Evolutionary conservation across 2,888 invertebrate genomes (phyloP).

Genomic region (Epistrophe grossulariae): DNA sequence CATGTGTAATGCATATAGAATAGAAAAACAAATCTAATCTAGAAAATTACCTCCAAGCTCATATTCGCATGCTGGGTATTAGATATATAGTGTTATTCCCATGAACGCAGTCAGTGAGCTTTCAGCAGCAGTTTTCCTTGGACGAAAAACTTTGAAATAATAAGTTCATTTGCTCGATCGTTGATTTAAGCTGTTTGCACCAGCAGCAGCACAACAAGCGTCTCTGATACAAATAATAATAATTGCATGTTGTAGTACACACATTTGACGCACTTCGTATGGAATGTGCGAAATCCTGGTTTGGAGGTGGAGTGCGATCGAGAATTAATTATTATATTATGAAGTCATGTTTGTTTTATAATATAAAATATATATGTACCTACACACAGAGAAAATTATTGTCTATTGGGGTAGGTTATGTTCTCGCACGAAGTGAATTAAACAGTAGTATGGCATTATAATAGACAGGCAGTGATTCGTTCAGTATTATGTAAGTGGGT

Average conservation of each 20-base stretch:
- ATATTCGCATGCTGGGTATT: slow-evolving; percentile 47
- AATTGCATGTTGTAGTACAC: slow-evolving; percentile 25
- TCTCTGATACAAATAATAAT: slow-evolving; percentile 24
- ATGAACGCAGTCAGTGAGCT: slow-evolving; percentile 76
- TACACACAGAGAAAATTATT: slow-evolving; percentile 20
- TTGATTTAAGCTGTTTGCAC: slow-evolving; percentile 37
- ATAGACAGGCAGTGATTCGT: background rate
- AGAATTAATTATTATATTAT: slow-evolving; percentile 25
- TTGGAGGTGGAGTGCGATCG: slow-evolving; percentile 56
- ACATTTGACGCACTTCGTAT: slow-evolving; percentile 62
- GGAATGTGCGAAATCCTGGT: slow-evolving; percentile 72
- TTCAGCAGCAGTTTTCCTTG: slow-evolving; percentile 74
- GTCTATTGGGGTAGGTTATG: slow-evolving; percentile 34
- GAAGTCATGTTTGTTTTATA: slow-evolving; percentile 32
- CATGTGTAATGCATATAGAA: slow-evolving; percentile 56
- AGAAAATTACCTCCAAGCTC: slow-evolving; percentile 74
- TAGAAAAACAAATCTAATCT: slow-evolving; percentile 73
- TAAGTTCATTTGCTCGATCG: slow-evolving; percentile 73
- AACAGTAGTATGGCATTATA: background rate
- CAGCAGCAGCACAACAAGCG: background rate
- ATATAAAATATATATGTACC: no score
- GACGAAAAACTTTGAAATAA: slow-evolving; percentile 75
- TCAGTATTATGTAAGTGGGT: background rate
- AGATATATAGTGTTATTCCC: slow-evolving; percentile 43
- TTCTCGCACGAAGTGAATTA: slow-evolving; percentile 7